Base-by-base conservation (phyloP, 2,797 vertebrate species). In the Triplophysa yarkandensis region DNA sequence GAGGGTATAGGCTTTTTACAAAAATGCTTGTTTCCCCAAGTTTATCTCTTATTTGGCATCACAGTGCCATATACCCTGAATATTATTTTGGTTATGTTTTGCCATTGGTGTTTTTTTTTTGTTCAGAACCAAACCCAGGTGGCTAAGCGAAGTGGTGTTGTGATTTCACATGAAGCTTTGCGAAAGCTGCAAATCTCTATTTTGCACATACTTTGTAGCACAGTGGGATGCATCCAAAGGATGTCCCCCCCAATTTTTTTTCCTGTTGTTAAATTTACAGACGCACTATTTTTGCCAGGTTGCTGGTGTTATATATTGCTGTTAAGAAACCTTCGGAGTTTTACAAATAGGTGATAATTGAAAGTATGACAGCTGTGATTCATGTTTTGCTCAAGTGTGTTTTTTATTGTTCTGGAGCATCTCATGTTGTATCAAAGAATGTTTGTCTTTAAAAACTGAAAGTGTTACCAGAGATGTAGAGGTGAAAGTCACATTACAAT, bases 331-430 rank as follows among this genome's bases (percentile, higher is more conserved):
- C 74, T 48, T 23, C 19, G 58, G 62, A 79, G 83, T 79, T 75
- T 66, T 83, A 81, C 76, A 48, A 75, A 68, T 68, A 82, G 70
- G 78, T 81, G 84, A 81, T 88, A 88, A 90, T 88, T 85, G 83
- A 87, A 87, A 71, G 25, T 13, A 65, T n/a, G 63, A 55, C 46
- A 72, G 55, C 57, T 61, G 63, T 27, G 13, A 30, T 68, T 44
- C 52, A 19, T 25, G 54, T 66, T 14, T 6, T 1, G 6, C 54
- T 5, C 10, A 60, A 55, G 36, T 64, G 67, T 10, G 2, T 6
- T 39, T 50, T 70, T 58, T 19, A 52, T 48, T 65, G 60, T 4
- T 6, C 11, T 23, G 23, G 25, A 28, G 4, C 41, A 13, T 25
- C 39, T 55, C 0, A 13, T 28, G 54, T 63, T 28, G 30, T 34